Conservation (phyloP, 2,888 invertebrate genomes). For the Apotomis capreana region DNA sequence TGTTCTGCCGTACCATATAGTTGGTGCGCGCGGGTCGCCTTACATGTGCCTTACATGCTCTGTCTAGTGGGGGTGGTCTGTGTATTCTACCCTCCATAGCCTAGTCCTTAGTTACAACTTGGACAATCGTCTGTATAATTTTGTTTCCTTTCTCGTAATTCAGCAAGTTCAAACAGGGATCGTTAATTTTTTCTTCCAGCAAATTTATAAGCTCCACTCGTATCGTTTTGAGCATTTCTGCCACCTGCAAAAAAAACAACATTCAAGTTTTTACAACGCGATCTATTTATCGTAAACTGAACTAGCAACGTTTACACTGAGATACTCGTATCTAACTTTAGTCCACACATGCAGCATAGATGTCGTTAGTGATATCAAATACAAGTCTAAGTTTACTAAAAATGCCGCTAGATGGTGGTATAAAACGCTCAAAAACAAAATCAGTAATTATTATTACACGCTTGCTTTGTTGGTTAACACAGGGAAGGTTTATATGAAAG, state of each 20-base stretch:
- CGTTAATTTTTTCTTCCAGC: slow-evolving; percentile 92
- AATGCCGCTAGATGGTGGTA: slow-evolving; percentile 11
- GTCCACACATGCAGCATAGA: neutral
- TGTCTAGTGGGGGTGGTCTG: no score
- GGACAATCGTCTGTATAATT: slow-evolving; percentile 90
- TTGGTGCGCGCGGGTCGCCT: no score
- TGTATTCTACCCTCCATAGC: no score
- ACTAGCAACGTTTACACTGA: neutral
- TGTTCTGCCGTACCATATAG: no score
- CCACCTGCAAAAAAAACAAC: slow-evolving; percentile 79
- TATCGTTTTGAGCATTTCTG: slow-evolving; percentile 91
- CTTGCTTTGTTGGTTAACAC: no score
- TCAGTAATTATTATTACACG: neutral
- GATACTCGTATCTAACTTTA: neutral
- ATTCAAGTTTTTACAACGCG: slow-evolving; percentile 7
- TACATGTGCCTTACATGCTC: no score
- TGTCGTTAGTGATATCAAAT: neutral
- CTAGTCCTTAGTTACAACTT: slow-evolving; percentile 85
- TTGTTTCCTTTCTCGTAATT: slow-evolving; percentile 89
- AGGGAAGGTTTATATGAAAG: no score
- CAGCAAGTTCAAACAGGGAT: slow-evolving; percentile 89
- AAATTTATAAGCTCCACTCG: slow-evolving; percentile 89
- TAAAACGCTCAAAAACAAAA: neutral
- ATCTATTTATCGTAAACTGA: neutral
- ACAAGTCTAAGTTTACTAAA: neutral